phyloP scores from a whole-genome alignment of 2,113 vertebrate species.

The Pseudopodoces humilis region DNA sequence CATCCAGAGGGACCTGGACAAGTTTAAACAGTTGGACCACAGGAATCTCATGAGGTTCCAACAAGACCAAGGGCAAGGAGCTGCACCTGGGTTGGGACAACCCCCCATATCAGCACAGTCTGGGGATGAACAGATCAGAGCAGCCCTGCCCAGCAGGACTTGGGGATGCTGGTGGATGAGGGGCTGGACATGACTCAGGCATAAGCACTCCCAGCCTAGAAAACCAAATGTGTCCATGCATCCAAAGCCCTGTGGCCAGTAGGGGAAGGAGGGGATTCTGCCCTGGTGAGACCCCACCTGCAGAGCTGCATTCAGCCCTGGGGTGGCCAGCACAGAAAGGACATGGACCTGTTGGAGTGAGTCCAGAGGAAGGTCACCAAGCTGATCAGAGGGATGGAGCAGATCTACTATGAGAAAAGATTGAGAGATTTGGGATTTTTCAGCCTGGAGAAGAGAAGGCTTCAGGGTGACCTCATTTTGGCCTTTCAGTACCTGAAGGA shows the following conservation, averaged over 20 bases:
- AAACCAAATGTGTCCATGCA: neutral
- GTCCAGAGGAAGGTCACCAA: neutral
- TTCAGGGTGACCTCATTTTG: neutral
- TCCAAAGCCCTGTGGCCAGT: neutral
- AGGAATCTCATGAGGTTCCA: neutral
- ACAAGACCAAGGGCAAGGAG: neutral
- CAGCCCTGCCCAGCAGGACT: neutral
- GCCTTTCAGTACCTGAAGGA: neutral
- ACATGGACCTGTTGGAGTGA: neutral
- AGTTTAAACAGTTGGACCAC: rapidly evolving
- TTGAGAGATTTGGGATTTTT: neutral
- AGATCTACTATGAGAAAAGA: neutral
- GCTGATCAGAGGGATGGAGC: neutral
- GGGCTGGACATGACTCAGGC: neutral
- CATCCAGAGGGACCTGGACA: neutral
- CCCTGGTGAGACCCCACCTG: neutral
- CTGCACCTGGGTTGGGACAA: neutral
- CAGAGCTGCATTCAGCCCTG: neutral
- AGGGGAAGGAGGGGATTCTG: neutral
- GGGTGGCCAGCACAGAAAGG: neutral
- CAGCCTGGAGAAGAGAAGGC: neutral
- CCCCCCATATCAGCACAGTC: rapidly evolving
- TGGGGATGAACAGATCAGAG: neutral
- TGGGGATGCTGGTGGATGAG: neutral
- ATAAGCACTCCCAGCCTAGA: neutral